Evolutionary conservation across 1,140 invertebrate genomes (phyloP).

Genomic region (Anastatus disparis): DNA sequence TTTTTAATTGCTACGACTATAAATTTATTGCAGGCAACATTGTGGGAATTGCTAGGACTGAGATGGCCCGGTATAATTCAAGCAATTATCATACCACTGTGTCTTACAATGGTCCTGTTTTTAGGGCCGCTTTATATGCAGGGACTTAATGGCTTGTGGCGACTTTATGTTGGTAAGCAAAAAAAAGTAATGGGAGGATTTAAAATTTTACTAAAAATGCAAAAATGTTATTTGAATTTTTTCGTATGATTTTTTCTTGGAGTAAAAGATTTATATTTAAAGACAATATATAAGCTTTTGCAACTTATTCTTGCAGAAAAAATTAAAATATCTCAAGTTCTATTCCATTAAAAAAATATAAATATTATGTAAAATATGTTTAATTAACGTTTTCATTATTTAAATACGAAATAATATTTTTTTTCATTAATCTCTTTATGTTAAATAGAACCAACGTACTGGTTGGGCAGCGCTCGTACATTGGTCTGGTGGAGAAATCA

Average conservation of each 20-base stretch:
- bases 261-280: background rate
- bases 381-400: no score
- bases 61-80: slow-evolving; percentile 77
- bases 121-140: slow-evolving; percentile 84
- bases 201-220: background rate
- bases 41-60: slow-evolving; percentile 82
- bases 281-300: background rate
- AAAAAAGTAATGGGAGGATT: background rate
- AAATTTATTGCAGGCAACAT: slow-evolving; percentile 65
- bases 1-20: no score
- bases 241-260: slow-evolving; percentile 25
- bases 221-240: slow-evolving; percentile 21
- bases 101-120: slow-evolving; percentile 87
- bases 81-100: slow-evolving; percentile 79
- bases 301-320: background rate
- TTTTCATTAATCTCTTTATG: no score
- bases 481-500: slow-evolving; percentile 90
- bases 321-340: slow-evolving; percentile 15
- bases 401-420: no score
- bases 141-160: slow-evolving; percentile 75
- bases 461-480: slow-evolving; percentile 77
- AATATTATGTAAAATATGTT: no score
- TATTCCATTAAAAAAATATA: no score
- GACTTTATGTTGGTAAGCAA: slow-evolving; percentile 74
- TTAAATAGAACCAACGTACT: slow-evolving; percentile 77